Evolutionary conservation across 2,113 vertebrate species (phyloP).

Genomic region (Collichthys lucidus): DNA sequence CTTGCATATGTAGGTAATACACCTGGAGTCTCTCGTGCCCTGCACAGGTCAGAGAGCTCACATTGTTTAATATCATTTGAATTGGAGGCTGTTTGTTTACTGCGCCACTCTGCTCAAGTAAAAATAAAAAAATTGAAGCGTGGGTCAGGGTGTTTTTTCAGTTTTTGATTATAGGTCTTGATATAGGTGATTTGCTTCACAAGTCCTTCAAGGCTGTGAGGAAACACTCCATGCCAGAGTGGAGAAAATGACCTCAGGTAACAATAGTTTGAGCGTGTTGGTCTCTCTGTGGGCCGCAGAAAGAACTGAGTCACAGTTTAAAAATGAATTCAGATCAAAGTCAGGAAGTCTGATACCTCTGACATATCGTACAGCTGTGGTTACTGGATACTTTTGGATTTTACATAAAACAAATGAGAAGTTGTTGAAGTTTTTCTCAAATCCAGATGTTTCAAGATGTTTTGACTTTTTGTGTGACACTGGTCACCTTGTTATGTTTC

Average conservation of each 20-base stretch:
- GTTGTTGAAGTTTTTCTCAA: neutral
- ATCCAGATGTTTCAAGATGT: neutral
- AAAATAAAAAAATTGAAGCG: conserved; percentile 6
- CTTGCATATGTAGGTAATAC: conserved; percentile 52
- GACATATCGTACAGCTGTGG: no score
- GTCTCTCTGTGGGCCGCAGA: neutral
- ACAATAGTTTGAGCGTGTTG: neutral
- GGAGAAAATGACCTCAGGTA: neutral
- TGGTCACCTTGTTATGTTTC: neutral
- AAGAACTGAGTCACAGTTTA: neutral
- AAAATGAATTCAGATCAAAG: neutral
- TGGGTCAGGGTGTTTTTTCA: neutral
- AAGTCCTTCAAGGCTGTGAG: neutral
- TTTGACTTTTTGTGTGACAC: no score
- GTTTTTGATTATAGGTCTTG: neutral
- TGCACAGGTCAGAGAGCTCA: conserved; percentile 11
- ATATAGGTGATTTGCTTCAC: neutral
- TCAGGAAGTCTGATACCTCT: no score
- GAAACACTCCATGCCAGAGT: neutral
- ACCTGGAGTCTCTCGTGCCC: conserved; percentile 56
- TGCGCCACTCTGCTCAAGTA: neutral
- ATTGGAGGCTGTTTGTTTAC: conserved; percentile 20
- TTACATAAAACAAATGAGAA: no score
- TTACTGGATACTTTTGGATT: no score
- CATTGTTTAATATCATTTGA: conserved; percentile 31